These are phyloP conservation scores for Nymphalis polychloros DNA, from an alignment of 2,888 invertebrate species.

Conservation along the genomic window DNA sequence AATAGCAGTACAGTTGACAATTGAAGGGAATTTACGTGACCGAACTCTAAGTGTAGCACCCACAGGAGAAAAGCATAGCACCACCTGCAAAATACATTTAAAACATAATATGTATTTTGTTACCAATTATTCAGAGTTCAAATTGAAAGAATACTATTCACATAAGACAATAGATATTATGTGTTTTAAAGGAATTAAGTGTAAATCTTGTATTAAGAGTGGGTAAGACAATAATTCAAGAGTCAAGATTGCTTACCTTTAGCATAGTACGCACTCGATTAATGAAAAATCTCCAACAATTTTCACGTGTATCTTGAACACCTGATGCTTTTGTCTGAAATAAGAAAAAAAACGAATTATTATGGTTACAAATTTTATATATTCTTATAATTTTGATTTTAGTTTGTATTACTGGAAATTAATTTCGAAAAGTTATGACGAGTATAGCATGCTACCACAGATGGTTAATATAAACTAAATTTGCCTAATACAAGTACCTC, in stretches of 20 bases:
- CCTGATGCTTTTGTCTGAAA: slow-evolving; percentile 89
- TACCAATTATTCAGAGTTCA: not conserved
- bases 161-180: too few species aligned
- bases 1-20: slow-evolving; percentile 95
- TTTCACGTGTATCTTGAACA: slow-evolving; percentile 92
- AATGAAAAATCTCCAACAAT: slow-evolving; percentile 97
- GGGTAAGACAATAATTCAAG: not conserved
- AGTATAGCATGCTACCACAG: too few species aligned
- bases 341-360: not conserved
- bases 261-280: slow-evolving; percentile 90
- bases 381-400: too few species aligned
- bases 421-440: not conserved
- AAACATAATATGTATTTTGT: not conserved
- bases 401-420: too few species aligned
- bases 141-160: too few species aligned
- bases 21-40: slow-evolving; percentile 95
- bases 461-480: too few species aligned
- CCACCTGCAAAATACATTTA: slow-evolving; percentile 69
- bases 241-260: slow-evolving; percentile 66
- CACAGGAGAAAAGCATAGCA: slow-evolving; percentile 97
- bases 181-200: too few species aligned
- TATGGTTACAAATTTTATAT: too few species aligned
- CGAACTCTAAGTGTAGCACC: slow-evolving; percentile 93
- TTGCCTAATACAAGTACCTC: slow-evolving; percentile 75
- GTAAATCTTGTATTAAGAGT: too few species aligned